Conservation (phyloP, 2,113 vertebrate species). For the Onychostruthus taczanowskii region DNA sequence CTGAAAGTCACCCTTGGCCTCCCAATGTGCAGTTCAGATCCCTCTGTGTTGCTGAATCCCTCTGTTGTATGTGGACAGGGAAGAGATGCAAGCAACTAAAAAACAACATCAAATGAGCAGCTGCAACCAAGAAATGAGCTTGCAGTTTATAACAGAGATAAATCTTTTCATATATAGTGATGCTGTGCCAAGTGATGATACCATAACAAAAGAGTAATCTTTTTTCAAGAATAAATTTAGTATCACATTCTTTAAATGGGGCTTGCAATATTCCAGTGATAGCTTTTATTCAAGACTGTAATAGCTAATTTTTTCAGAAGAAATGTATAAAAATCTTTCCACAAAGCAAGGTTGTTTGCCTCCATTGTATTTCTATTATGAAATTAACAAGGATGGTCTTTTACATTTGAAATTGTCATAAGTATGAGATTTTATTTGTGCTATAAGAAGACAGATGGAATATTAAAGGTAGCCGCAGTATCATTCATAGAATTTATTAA, state of each 20-base stretch:
- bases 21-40: background rate
- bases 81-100: background rate
- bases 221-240: background rate
- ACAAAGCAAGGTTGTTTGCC: background rate
- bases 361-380: background rate
- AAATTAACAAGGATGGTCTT: background rate
- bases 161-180: background rate
- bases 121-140: background rate
- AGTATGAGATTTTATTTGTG: background rate
- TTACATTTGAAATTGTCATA: background rate
- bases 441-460: background rate
- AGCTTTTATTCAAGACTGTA: background rate
- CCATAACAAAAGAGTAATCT: background rate
- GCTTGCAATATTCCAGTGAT: background rate
- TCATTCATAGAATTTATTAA: constrained; percentile 51
- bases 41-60: background rate
- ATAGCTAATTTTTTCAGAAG: background rate
- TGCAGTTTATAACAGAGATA: background rate
- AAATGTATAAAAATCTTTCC: background rate
- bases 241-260: background rate
- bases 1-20: background rate
- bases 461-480: background rate
- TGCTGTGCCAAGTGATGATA: background rate
- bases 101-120: background rate
- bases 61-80: background rate